Base-by-base conservation (phyloP, 2,113 vertebrate genomes). In the Psophia crepitans region DNA sequence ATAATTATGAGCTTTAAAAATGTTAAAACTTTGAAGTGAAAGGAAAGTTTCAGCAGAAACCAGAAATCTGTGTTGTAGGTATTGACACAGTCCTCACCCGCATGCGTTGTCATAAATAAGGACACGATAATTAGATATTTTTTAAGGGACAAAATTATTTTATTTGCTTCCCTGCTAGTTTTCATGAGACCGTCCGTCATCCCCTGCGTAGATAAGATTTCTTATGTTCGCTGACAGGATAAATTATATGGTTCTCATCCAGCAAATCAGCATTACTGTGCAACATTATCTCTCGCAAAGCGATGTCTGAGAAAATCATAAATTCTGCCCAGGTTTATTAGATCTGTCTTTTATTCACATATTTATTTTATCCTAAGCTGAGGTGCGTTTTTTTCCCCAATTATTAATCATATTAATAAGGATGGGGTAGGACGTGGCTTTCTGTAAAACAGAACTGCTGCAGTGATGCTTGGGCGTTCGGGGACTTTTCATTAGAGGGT, bases 221-320 rank as follows among this genome's bases (percentile, higher is more conserved):
- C 97, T 98, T 98, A 95, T 97, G 95, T 93, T 97, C 98, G 76
- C 92, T 98, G 98, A 98, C 97, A 98, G 98, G 97, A 97, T 97
- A 98, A 98, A 98, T 98, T 98, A 98, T 97, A 98, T 93, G 97
- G 97, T 98, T 98, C 97, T 98, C 97, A 98, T 94, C 97, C 96
- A 92, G 98, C 98, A 98, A 98, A 98, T 98, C 98, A 97, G 97
- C 98, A 96, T 98, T 97, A 97, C 97, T 96, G 94, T 28, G 84
- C 97, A 98, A 97, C 98, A 97, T 98, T 97, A 98, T 98, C 97
- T 98, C 94, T 97, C 43, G 81, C 96, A 97, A 97, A 96, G 95
- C 6, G 39, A 92, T 95, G 95, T 81, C 94, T 95, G 92, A 92
- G 82, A 79, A 97, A 97, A 97, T 96, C 95, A 98, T 98, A 98